Evolutionary conservation across 2,797 vertebrate genomes (phyloP).

Genomic region (Cebuella pygmaea): DNA sequence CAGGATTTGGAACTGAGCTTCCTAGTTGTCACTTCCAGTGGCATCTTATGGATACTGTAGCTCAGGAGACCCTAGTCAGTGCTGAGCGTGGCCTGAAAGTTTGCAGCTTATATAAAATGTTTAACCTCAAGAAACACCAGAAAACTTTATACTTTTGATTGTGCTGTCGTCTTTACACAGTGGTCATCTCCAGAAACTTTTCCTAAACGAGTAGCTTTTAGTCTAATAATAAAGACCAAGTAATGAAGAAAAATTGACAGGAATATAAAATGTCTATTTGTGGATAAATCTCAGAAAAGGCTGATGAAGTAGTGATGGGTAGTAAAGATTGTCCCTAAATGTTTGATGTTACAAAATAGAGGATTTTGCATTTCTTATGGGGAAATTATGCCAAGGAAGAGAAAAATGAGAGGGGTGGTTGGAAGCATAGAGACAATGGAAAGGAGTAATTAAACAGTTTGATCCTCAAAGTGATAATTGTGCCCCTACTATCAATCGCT

Average conservation of each 20-base stretch:
- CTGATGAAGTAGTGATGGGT: neutral
- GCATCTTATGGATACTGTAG: neutral
- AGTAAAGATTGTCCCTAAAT: neutral
- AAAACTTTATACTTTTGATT: neutral
- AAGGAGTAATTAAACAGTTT: constrained; percentile 7
- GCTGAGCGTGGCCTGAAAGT: constrained; percentile 1
- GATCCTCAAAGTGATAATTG: neutral
- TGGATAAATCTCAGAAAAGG: neutral
- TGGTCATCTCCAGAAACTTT: constrained; percentile 20
- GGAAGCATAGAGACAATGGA: neutral
- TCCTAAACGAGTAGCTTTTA: constrained; percentile 25
- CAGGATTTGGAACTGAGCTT: constrained; percentile 26
- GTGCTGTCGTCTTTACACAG: neutral
- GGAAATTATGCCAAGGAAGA: neutral
- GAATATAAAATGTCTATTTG: neutral
- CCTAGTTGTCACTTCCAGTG: constrained; percentile 10
- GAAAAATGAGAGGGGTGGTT: neutral
- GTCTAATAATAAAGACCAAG: neutral
- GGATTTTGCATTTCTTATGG: neutral
- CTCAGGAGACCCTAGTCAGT: neutral
- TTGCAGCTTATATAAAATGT: neutral
- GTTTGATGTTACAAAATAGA: neutral
- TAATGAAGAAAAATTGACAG: constrained; percentile 24
- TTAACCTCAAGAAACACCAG: constrained; percentile 15
- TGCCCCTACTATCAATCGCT: neutral